These are phyloP conservation scores for Distichodus sexfasciatus DNA, from an alignment of 2,797 vertebrate genomes.

Conservation along the genomic window DNA sequence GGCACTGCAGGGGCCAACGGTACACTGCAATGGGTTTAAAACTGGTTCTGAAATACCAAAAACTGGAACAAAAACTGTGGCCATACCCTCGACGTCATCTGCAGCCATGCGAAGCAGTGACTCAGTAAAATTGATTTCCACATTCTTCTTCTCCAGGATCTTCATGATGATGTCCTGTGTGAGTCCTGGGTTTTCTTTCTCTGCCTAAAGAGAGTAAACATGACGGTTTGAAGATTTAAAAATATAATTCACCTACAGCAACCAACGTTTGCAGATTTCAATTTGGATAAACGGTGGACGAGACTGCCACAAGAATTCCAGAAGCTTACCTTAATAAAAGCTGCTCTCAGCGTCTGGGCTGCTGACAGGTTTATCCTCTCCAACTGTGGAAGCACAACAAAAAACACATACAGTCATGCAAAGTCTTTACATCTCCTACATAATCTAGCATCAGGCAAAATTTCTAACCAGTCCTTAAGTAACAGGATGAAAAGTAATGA, in stretches of 20 bases:
- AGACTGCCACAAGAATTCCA: not conserved
- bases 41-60: too few relatives aligned
- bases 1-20: too few relatives aligned
- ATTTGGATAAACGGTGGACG: not conserved
- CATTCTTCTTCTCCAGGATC: constrained; percentile 97
- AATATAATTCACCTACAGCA: too few relatives aligned
- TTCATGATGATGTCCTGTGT: constrained; percentile 99
- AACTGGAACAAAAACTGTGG: not conserved
- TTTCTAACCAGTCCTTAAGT: not conserved
- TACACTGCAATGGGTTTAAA: too few relatives aligned
- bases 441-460: not conserved
- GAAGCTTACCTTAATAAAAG: constrained; percentile 93
- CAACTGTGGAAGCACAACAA: constrained; percentile 74
- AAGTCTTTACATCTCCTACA: not conserved
- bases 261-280: too few relatives aligned
- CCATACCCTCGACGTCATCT: constrained; percentile 91
- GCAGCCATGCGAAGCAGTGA: constrained; percentile 97
- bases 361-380: constrained; percentile 98
- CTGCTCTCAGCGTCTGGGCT: constrained; percentile 96
- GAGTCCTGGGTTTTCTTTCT: constrained; percentile 97
- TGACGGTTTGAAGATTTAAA: too few relatives aligned
- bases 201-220: constrained; percentile 77
- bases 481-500: too few relatives aligned
- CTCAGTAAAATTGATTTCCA: constrained; percentile 98
- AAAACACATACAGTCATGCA: constrained; percentile 9